phyloP scores from a whole-genome alignment of 2,797 vertebrate genomes.

The Botia kubotai region DNA sequence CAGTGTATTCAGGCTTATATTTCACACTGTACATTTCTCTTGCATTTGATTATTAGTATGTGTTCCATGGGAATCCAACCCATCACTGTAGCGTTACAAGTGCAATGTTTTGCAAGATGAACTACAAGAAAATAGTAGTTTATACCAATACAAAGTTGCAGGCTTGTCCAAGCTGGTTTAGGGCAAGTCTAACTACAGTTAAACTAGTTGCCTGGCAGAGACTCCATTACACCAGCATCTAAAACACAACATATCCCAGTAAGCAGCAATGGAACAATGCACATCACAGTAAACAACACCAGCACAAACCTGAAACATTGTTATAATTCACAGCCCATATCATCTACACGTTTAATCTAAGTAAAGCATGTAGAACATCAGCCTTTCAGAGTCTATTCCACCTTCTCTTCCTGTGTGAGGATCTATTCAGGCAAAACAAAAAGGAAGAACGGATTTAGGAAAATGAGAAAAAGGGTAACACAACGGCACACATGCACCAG shows the following conservation, averaged over 20 bases:
- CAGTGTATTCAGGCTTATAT: neutral
- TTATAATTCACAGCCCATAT: constrained; percentile 66
- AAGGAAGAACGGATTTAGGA: constrained; percentile 47
- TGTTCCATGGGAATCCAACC: too few species aligned
- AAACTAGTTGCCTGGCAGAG: neutral
- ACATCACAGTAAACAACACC: constrained; percentile 63
- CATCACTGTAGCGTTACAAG: too few species aligned
- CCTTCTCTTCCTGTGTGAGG: constrained; percentile 68
- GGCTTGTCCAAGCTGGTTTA: neutral
- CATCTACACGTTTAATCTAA: constrained; percentile 70
- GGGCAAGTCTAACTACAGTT: neutral
- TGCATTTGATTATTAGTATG: neutral
- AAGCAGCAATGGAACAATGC: too few species aligned
- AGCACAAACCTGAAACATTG: constrained; percentile 70
- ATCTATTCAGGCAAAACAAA: constrained; percentile 59
- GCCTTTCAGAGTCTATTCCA: constrained; percentile 73
- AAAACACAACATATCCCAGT: too few species aligned
- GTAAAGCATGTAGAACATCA: constrained; percentile 71
- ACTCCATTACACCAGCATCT: constrained; percentile 56
- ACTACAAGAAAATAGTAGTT: too few species aligned
- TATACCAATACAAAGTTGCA: too few species aligned
- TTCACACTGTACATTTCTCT: neutral
- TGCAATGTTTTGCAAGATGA: too few species aligned
- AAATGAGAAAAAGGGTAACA: constrained; percentile 53
- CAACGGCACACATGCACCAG: constrained; percentile 40